Evolutionary conservation across 2,888 invertebrate genomes (phyloP).

Genomic region (Cantharis flavilabris): DNA sequence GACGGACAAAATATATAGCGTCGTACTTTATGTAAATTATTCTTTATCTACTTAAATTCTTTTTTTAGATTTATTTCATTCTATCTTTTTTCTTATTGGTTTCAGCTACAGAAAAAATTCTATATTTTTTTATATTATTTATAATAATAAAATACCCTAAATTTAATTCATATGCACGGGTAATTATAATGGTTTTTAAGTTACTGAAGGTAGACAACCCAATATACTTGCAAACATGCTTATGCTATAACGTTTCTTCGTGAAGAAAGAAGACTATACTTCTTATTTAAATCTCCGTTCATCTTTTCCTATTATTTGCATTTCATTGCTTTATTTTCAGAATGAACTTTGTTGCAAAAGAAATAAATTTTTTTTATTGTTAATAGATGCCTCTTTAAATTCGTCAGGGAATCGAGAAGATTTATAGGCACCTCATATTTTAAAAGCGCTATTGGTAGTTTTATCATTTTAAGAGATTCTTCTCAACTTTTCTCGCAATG

Average conservation of each 20-base stretch:
- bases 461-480: slow-evolving; percentile 34
- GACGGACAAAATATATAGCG: slow-evolving; percentile 14
- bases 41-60: not conserved
- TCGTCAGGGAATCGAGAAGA: slow-evolving; percentile 15
- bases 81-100: not conserved
- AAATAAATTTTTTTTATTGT: not conserved
- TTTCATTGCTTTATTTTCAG: not conserved
- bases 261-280: not conserved
- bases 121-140: not conserved
- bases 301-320: not conserved
- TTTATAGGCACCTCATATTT: slow-evolving; percentile 40
- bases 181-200: not conserved
- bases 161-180: too few species aligned
- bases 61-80: slow-evolving; percentile 10
- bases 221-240: not conserved
- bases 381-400: not conserved
- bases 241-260: not conserved
- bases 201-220: not conserved
- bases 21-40: slow-evolving; percentile 19
- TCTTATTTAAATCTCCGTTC: not conserved
- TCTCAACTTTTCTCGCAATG: slow-evolving; percentile 34
- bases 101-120: not conserved
- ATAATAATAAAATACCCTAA: not conserved
- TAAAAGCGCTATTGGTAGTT: slow-evolving; percentile 29
- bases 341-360: not conserved